Conservation (phyloP, 2,888 invertebrate genomes). For the Ophonus ardosiacus region DNA sequence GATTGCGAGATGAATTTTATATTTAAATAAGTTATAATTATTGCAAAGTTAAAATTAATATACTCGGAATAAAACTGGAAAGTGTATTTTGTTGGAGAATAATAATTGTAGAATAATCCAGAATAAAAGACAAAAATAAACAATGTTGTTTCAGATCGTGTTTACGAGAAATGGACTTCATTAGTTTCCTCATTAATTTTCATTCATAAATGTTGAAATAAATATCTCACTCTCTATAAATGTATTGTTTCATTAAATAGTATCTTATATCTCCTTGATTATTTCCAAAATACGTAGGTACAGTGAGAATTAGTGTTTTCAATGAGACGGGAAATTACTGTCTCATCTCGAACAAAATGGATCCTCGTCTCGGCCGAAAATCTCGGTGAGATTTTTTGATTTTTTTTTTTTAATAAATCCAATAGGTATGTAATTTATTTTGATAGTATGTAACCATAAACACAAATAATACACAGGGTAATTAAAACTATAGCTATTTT, state of each 20-base stretch:
- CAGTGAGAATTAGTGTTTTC: too few species aligned
- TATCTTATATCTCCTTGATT: too few species aligned
- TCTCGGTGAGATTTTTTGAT: too few species aligned
- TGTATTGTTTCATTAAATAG: not conserved
- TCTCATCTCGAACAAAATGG: too few species aligned
- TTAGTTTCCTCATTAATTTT: conserved; percentile 3
- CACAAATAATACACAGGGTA: too few species aligned
- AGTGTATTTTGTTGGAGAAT: not conserved
- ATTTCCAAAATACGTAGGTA: too few species aligned
- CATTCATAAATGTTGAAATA: not conserved
- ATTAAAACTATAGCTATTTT: too few species aligned
- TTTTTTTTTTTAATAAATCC: too few species aligned
- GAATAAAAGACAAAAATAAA: not conserved
- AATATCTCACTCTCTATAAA: not conserved
- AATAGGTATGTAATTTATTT: too few species aligned
- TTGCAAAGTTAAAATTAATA: not conserved
- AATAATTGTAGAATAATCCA: not conserved
- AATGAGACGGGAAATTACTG: too few species aligned
- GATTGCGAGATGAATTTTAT: not conserved
- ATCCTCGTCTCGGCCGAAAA: too few species aligned
- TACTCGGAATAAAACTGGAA: not conserved
- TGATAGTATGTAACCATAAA: too few species aligned
- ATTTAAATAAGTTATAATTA: not conserved
- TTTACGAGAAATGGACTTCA: not conserved
- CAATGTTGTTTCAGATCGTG: not conserved